Percentiles rank a stretch among this genome's conserved stretches.
phyloP scores from a whole-genome alignment of 2,888 invertebrate species.

The Agapostemon virescens region DNA sequence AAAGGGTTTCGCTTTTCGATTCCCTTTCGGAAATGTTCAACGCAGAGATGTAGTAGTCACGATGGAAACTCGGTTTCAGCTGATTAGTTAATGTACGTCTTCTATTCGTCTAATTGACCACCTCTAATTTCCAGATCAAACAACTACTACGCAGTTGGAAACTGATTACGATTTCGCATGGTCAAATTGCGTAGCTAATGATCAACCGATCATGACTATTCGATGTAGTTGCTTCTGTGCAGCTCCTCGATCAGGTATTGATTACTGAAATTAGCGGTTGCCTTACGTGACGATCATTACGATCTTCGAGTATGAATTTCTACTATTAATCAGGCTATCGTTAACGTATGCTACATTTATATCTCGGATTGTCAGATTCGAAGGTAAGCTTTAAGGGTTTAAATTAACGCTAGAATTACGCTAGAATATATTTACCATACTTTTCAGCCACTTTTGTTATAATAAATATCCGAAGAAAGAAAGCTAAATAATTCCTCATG shows the following conservation, averaged over 20 bases:
- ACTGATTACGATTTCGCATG: constrained; percentile 8
- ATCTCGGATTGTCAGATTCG: no score
- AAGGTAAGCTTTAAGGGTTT: not conserved
- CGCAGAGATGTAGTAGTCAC: no score
- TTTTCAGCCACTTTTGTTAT: no score
- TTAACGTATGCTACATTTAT: not conserved
- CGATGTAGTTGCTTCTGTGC: not conserved
- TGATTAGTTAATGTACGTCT: not conserved
- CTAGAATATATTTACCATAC: no score
- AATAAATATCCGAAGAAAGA: no score
- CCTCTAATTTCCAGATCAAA: constrained; percentile 3
- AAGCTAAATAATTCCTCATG: no score
- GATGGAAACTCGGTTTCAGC: not conserved
- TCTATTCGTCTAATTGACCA: not conserved
- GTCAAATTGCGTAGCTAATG: not conserved
- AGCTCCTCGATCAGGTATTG: not conserved
- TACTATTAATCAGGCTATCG: not conserved
- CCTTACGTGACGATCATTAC: not conserved
- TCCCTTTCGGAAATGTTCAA: no score
- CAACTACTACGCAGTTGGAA: not conserved
- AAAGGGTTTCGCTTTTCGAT: no score
- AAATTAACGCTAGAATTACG: no score
- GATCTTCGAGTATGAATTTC: not conserved
- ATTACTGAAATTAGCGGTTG: not conserved
- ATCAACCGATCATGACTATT: constrained; percentile 1